Base-by-base conservation (phyloP, 2,113 vertebrate species). In the Chaetodon auriga region DNA sequence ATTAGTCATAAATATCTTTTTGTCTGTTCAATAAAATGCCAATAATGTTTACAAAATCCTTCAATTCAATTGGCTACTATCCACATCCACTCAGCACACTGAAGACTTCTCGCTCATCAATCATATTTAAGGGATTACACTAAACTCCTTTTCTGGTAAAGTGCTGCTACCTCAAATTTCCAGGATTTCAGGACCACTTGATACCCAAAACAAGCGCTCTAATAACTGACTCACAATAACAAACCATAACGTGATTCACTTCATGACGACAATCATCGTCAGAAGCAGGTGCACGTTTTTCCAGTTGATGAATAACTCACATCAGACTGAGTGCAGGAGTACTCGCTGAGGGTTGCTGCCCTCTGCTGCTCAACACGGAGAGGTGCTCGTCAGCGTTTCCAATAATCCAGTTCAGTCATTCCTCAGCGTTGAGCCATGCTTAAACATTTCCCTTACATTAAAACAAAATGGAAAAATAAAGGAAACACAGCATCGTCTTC, bases 291-390 rank as follows among this genome's bases (percentile, higher is more conserved):
- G 63, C 41, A 41, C 16, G 6, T 30, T 58, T 45, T 43, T 45
- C 8, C 16, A 54, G 11, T 8, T 11, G 46, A 57, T 51, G 14
- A 53, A 14, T 30, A 16, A 54, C 14, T n/a, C 6, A 6, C 6
- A 11, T 23, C 12, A 19, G n/a, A 2, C 11, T 21, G 11, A 46
- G 7, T 3, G 43, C 0, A 16, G n/a, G 15, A 6, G 4, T 4
- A 25, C 38, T 30, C 3, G 4, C 43, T 53, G 41, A 25, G 21
- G 12, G 51, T 61, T 81, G 74, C 84, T 77, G 84, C 86, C 75
- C 63, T 75, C 88, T 90, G 57, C 80, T 92, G 90, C 19, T 65
- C 65, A 9, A 0, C 0, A 15, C 4, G 0, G 23, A 9, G 11
- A 51, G 8, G 30, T 85, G 61, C 23, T 30, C 30, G 30, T 30